Base-by-base conservation (phyloP, 1,140 invertebrate species). In the Lepidostoma basale region DNA sequence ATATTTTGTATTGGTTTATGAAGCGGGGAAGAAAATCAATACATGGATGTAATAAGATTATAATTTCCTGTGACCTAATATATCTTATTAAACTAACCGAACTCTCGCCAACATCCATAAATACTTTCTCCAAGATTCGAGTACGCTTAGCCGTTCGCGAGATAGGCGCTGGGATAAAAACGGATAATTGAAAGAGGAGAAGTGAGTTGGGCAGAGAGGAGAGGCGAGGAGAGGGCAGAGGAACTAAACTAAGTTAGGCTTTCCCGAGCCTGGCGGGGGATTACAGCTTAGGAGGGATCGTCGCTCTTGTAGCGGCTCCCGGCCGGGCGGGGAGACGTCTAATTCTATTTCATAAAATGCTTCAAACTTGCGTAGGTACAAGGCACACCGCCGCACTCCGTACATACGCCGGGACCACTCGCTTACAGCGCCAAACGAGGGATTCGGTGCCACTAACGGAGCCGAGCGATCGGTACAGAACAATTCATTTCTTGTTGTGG, bases 161-260 rank as follows among this genome's bases (percentile, higher is more conserved):
- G 69, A 72, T 72, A 72, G 66, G 70, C 70, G 49, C 62, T 62
- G 67, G 70, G 70, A 68, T 72, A 72, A 72, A 72, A 72, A 72
- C 70, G 70, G 70, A 66, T 72, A 72, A 72, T 72, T 72, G 70
- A 72, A 72, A 72, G 70, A 67, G 66, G 67, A 68, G 67, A 59
- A 40, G 52, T 12, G 52, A 26, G n/a, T 14, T 25, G 20, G 26
- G 0, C 14, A 9, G 26, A 39, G 20, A 36, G 26, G 33, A 40
- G 30, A 39, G 5, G 6, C 12, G 30, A 33, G 5, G 52, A 56
- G 14, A 18, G 14, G 20, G 54, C 18, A 8, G 22, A 59, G 14
- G 40, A 36, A 40, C 30, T 39, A 72, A 72, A 72, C 70, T 72
- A 72, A 72, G 70, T 72, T 72, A 72, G 70, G 70, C 62, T 59